Conservation (phyloP, 2,888 invertebrate species). For the Leptinotarsa tumamoca region DNA sequence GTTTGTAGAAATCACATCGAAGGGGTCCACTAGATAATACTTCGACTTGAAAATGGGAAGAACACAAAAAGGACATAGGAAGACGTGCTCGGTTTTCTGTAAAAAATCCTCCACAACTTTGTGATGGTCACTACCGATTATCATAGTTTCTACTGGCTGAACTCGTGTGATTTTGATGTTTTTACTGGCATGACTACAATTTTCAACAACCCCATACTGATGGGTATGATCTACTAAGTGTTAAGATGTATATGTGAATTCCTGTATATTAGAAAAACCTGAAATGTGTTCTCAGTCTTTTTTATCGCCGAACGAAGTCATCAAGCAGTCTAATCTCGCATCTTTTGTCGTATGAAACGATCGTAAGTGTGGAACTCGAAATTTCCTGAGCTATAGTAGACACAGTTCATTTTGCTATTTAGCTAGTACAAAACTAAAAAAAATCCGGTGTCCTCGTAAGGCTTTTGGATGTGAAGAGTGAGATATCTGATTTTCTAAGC, state of each 20-base stretch:
- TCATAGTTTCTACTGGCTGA: background rate
- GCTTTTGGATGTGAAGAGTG: constrained; percentile 58
- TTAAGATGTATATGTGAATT: background rate
- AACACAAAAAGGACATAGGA: too few relatives aligned
- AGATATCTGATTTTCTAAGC: constrained; percentile 49
- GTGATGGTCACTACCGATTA: too few relatives aligned
- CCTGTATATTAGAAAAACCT: background rate
- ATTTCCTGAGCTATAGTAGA: constrained; percentile 44
- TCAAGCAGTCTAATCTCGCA: constrained; percentile 1
- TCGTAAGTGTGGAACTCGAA: constrained; percentile 24
- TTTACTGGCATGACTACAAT: too few relatives aligned
- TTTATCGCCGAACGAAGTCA: background rate
- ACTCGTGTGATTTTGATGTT: background rate
- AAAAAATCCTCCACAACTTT: too few relatives aligned
- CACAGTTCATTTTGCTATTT: constrained; percentile 47
- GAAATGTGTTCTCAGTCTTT: background rate
- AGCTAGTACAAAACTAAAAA: constrained; percentile 47
- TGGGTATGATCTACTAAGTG: background rate
- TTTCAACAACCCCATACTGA: too few relatives aligned
- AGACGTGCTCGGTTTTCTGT: too few relatives aligned
- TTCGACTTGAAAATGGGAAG: too few relatives aligned
- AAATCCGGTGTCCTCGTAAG: constrained; percentile 56
- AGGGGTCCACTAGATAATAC: too few relatives aligned
- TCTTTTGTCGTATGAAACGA: constrained; percentile 1
- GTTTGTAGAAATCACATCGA: too few relatives aligned